Evolutionary conservation across 2,113 vertebrate species (phyloP), one percentile per base, ranked within the genome.

Genomic region (Rhadina sibilatrix): DNA sequence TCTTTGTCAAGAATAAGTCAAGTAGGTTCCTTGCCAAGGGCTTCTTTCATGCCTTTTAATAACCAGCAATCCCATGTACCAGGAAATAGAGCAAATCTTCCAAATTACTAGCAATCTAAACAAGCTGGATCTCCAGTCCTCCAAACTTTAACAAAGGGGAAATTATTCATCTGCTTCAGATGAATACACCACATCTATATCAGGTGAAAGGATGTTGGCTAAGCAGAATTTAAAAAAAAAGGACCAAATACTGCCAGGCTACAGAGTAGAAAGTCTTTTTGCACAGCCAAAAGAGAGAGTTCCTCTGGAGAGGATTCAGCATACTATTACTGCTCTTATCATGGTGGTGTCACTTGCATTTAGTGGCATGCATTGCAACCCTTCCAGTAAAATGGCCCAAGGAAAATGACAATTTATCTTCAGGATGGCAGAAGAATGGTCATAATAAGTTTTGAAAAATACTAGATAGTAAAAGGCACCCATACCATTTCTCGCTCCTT

Each of bases 401-500:
- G 18, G 22, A 4, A 66, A 82, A 59, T 22, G 3, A 30, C n/a
- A 50, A 27, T 47, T 37, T 66, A 30, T 84, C 16, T 89, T 78
- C 44, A 78, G 5, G 9, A 21, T 38, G 10, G 30, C 27, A 79
- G 49, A 85, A 11, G 30, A 74, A 37, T 28, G 12, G 19, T 33
- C 35, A 53, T 38, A 75, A 76, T 19, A 40, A 63, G 9, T 76
- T 87, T 37, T 68, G 46, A 91, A n/a, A 37, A 88, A 40, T 46
- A 12, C 11, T 35, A 79, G 31, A 12, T 1, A 72, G 24, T 17
- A 14, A 44, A 52, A 30, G 12, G 20, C 37, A 35, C 8, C 54
- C 8, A 25, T 5, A 47, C 2, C 0, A 1, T 50, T 92, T 85
- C 37, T 65, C 2, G 0, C 15, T 80, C 27, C 15, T 52, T 12